Evolutionary conservation across 1,140 invertebrate species (phyloP), one percentile per base, ranked within the genome.

Genomic region (Calliopsis andreniformis): DNA sequence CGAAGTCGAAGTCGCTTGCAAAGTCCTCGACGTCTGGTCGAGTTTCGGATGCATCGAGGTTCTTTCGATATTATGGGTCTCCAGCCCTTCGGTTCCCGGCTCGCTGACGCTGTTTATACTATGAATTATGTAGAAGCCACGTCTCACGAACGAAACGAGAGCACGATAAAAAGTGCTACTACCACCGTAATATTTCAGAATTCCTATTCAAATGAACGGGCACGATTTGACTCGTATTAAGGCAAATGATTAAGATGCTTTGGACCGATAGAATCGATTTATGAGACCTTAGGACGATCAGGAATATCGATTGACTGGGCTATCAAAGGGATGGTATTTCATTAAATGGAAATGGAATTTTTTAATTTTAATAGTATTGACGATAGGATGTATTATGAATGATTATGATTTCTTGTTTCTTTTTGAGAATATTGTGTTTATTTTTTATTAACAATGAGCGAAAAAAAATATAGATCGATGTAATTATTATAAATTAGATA

Each of bases 61-160:
- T 47, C 66, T 32, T 55, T 39, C 78, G 47, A 83, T 73, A 73
- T 81, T 81, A 83, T 30, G 45, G 79, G 64, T 49, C 72, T 53
- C 78, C 39, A 42, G 62, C 35, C 55, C 67, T 82, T 55, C 67
- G 25, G 49, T 72, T 68, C 49, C 51, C 49, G 56, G 58, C 45
- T 83, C 69, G 68, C 73, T 69, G 63, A 69, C 58, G 45, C 69
- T 72, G 75, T 78, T 83, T 83, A 78, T 83, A 55, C 51, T 42
- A 83, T 82, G 79, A 83, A 83, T 83, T 82, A 82, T 83, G 81
- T 70, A 78, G 43, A 12, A 78, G 68, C 35, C 43, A n/a, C 39
- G n/a, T n/a, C 56, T 81, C 45, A 45, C 12, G 45, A 43, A 58
- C 45, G 51, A 55, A n/a, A 68, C 63, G 20, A 20, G 45, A n/a